Conservation (phyloP, 2,797 vertebrate genomes). For the Botia almorhae region DNA sequence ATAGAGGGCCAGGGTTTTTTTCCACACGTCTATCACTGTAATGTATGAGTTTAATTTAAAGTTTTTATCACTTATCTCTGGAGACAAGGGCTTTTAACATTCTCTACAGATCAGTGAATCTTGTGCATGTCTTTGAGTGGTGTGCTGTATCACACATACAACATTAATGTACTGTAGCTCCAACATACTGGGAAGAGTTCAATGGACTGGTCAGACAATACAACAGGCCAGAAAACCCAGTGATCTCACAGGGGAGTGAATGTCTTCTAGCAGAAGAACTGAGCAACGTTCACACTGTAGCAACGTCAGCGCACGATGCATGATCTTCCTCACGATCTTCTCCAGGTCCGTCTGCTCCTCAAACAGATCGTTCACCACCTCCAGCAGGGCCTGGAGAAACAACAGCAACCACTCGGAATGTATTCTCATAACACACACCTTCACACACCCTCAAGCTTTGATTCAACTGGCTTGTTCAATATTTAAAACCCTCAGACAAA, state of each 20-base stretch:
- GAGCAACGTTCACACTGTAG: constrained; percentile 97
- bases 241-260: constrained; percentile 88
- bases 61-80: constrained; percentile 24
- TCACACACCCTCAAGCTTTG: not conserved
- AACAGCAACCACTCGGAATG: constrained; percentile 42
- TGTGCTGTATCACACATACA: constrained; percentile 8
- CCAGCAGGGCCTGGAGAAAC: constrained; percentile 87
- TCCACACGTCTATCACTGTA: not conserved
- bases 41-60: constrained; percentile 42
- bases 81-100: constrained; percentile 18
- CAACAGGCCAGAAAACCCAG: not conserved
- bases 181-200: not conserved
- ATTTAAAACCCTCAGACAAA: constrained; percentile 15
- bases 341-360: constrained; percentile 99
- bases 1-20: constrained; percentile 14
- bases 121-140: constrained; percentile 1
- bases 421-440: constrained; percentile 7
- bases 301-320: constrained; percentile 95
- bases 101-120: constrained; percentile 20
- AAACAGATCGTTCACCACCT: constrained; percentile 99
- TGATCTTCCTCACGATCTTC: constrained; percentile 99
- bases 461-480: constrained; percentile 3
- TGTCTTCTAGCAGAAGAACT: constrained; percentile 95
- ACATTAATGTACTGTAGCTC: not conserved
- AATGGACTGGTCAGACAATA: not conserved